These are phyloP conservation scores for Hyaena hyaena DNA, from an alignment of 2,113 vertebrate species.

Conservation along the genomic window DNA sequence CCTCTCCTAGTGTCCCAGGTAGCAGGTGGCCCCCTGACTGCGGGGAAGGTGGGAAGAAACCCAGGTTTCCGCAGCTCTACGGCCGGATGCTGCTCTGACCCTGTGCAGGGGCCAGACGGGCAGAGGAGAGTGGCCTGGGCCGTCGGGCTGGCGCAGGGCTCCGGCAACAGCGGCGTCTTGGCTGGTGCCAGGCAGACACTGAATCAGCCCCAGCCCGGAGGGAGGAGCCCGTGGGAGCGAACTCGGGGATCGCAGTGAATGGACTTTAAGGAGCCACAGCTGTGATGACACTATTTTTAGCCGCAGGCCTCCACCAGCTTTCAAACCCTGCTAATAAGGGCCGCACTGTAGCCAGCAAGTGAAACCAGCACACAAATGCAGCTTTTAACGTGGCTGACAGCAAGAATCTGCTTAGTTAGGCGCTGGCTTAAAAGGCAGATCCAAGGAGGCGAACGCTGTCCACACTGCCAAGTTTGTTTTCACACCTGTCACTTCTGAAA, in stretches of 20 bases:
- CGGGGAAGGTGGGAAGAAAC: background rate
- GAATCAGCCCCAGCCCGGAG: background rate
- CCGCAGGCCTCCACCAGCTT: slow-evolving; percentile 22
- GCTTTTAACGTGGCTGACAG: slow-evolving; percentile 18
- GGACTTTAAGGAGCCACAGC: slow-evolving; percentile 63
- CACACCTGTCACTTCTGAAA: background rate
- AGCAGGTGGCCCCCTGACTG: background rate
- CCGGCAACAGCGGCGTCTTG: background rate
- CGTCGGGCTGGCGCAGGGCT: background rate
- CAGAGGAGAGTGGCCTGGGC: background rate
- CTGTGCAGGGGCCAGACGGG: background rate
- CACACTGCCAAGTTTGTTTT: background rate
- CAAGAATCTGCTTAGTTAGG: slow-evolving; percentile 35
- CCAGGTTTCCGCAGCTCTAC: background rate
- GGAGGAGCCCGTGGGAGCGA: background rate
- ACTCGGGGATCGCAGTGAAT: background rate
- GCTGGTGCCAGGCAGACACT: slow-evolving; percentile 15
- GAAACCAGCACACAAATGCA: slow-evolving; percentile 5
- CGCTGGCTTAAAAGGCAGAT: background rate
- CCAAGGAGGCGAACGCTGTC: background rate
- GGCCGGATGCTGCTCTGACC: background rate
- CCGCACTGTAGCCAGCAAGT: background rate
- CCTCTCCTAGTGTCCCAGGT: background rate
- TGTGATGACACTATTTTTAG: slow-evolving; percentile 63
- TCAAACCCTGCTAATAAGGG: slow-evolving; percentile 48